These are phyloP conservation scores for Percopsis omiscomaycus DNA, from an alignment of 2,797 vertebrate species.

Conservation along the genomic window DNA sequence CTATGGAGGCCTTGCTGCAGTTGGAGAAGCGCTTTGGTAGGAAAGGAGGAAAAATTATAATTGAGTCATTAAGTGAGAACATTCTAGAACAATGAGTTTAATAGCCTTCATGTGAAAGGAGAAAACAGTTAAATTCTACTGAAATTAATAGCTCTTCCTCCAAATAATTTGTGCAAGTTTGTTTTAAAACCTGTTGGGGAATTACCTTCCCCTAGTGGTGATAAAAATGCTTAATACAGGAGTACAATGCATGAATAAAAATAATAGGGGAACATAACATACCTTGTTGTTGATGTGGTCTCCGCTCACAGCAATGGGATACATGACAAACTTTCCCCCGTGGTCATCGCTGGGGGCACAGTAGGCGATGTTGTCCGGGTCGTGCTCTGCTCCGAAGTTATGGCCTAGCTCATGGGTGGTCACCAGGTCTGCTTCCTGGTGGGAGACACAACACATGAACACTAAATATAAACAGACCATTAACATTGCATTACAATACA, in stretches of 20 bases:
- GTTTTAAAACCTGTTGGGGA: no score
- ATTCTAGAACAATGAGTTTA: background rate
- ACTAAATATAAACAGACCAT: background rate
- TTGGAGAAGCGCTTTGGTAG: constrained; percentile 87
- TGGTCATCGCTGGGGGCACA: constrained; percentile 93
- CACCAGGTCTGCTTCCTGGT: constrained; percentile 95
- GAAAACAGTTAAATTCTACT: no score
- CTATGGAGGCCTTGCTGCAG: constrained; percentile 93
- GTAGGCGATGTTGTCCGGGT: constrained; percentile 86
- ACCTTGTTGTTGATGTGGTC: constrained; percentile 98
- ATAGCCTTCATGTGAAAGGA: no score
- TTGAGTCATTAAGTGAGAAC: no score
- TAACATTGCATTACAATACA: no score
- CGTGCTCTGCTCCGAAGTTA: constrained; percentile 97
- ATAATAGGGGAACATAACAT: constrained; percentile 6
- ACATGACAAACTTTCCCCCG: constrained; percentile 97
- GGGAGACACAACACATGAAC: background rate
- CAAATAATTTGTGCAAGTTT: no score
- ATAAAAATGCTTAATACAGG: no score
- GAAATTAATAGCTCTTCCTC: no score
- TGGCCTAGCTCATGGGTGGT: constrained; percentile 97
- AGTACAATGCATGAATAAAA: no score
- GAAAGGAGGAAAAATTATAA: constrained; percentile 5
- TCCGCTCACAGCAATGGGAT: constrained; percentile 97
- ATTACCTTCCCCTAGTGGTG: no score